These are phyloP conservation scores for Ptilodon capucinus DNA, from an alignment of 2,888 invertebrate genomes.

Conservation along the genomic window DNA sequence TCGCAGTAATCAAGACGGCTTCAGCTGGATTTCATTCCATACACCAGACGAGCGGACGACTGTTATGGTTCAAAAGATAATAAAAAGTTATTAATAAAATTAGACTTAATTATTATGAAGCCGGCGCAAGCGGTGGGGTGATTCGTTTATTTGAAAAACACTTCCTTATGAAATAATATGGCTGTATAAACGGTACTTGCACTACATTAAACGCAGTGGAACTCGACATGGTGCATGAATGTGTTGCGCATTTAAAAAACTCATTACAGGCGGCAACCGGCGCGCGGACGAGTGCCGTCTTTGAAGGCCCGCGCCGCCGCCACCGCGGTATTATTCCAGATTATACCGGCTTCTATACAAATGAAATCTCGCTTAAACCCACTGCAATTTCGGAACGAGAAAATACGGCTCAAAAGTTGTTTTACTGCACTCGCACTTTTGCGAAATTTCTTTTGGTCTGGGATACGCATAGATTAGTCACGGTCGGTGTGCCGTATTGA, in stretches of 20 bases:
- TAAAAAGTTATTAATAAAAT: constrained; percentile 33
- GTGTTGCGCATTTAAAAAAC: constrained; percentile 79
- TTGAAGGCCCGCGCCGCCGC: constrained; percentile 76
- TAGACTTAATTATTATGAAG: constrained; percentile 27
- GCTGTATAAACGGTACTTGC: constrained; percentile 51
- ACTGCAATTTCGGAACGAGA: constrained; percentile 79
- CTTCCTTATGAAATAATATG: constrained; percentile 21
- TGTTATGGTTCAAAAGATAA: constrained; percentile 46
- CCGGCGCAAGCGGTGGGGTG: constrained; percentile 7
- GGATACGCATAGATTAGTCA: constrained; percentile 20
- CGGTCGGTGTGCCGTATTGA: constrained; percentile 19
- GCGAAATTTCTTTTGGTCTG: constrained; percentile 56
- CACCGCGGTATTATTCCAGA: constrained; percentile 79
- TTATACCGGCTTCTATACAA: constrained; percentile 80
- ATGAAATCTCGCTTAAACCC: constrained; percentile 82
- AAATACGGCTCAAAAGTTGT: constrained; percentile 78
- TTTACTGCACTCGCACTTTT: constrained; percentile 73
- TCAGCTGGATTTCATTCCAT: constrained; percentile 72
- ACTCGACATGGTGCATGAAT: constrained; percentile 68
- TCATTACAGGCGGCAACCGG: constrained; percentile 78
- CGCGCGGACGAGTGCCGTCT: constrained; percentile 79
- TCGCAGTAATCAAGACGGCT: constrained; percentile 78
- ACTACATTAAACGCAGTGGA: constrained; percentile 61
- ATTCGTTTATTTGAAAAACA: constrained; percentile 18
- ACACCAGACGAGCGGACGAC: constrained; percentile 56